phyloP scores from a whole-genome alignment of 2,888 invertebrate species.

The Caenorhabditis sinica region DNA sequence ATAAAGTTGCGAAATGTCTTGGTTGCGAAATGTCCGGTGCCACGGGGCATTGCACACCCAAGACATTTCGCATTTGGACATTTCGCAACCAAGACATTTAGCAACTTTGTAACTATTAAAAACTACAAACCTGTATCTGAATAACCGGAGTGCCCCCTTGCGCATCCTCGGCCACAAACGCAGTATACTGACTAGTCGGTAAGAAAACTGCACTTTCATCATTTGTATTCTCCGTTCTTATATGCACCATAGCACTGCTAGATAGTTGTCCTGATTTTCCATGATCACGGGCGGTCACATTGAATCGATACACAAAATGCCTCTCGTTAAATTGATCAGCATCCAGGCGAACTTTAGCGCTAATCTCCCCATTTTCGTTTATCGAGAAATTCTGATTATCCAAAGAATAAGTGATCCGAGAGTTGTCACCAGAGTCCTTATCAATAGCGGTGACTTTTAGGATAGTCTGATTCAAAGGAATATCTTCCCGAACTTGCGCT shows the following conservation, averaged over 20 bases:
- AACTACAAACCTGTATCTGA: conserved; percentile 76
- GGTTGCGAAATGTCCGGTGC: too few species aligned
- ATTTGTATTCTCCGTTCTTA: conserved; percentile 85
- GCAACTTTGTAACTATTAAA: too few species aligned
- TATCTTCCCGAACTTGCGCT: conserved; percentile 96
- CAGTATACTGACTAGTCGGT: conserved; percentile 80
- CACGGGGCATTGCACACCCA: too few species aligned
- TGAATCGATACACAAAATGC: conserved; percentile 84
- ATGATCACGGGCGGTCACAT: conserved; percentile 84
- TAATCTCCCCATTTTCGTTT: conserved; percentile 95
- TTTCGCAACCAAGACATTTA: too few species aligned
- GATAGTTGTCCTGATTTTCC: conserved; percentile 75
- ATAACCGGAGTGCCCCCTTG: conserved; percentile 82
- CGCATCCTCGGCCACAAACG: conserved; percentile 83
- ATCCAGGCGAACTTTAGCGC: conserved; percentile 91
- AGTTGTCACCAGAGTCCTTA: conserved; percentile 94
- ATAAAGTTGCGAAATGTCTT: too few species aligned
- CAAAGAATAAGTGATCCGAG: conserved; percentile 93
- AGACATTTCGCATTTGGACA: too few species aligned
- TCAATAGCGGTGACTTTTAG: conserved; percentile 87
- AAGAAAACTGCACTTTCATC: conserved; percentile 84
- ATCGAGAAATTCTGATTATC: conserved; percentile 96
- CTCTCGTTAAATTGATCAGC: conserved; percentile 90
- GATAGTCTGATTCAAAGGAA: conserved; percentile 93
- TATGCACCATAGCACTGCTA: conserved; percentile 84